Conservation (phyloP, 2,113 vertebrate genomes). For the Caloenas nicobarica region DNA sequence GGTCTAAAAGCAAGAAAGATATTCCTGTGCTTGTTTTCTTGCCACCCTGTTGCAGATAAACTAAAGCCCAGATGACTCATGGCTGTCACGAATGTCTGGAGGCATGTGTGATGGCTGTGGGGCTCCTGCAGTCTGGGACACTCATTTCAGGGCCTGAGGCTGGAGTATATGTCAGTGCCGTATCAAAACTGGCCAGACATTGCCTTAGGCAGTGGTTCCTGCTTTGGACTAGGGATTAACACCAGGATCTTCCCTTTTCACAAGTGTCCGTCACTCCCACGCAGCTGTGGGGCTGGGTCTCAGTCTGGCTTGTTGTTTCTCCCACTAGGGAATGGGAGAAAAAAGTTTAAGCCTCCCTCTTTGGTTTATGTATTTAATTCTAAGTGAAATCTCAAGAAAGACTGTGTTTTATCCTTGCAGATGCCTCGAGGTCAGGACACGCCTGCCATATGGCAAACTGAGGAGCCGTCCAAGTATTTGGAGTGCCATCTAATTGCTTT, state of each 20-base stretch:
- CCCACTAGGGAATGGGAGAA: neutral
- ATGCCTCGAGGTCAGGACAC: neutral
- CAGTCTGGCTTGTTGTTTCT: neutral
- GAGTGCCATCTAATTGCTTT: constrained; percentile 3
- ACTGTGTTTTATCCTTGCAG: neutral
- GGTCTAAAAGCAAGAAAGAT: neutral
- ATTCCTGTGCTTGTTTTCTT: neutral
- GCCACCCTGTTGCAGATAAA: neutral
- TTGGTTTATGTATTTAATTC: neutral
- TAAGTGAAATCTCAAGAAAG: neutral
- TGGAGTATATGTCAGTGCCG: neutral
- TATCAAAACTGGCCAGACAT: neutral
- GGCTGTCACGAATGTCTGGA: neutral
- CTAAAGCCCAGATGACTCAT: neutral
- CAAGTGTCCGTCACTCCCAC: neutral
- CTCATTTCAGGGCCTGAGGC: neutral
- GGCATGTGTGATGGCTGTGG: neutral
- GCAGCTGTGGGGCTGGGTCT: neutral
- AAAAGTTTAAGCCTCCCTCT: neutral
- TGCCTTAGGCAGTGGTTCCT: neutral
- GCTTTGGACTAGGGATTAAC: neutral
- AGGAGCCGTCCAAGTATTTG: neutral
- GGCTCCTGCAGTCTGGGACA: neutral
- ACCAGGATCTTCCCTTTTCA: neutral
- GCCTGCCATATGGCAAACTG: neutral